Conservation (phyloP, 2,797 vertebrate genomes). For the Ficedula albicollis region DNA sequence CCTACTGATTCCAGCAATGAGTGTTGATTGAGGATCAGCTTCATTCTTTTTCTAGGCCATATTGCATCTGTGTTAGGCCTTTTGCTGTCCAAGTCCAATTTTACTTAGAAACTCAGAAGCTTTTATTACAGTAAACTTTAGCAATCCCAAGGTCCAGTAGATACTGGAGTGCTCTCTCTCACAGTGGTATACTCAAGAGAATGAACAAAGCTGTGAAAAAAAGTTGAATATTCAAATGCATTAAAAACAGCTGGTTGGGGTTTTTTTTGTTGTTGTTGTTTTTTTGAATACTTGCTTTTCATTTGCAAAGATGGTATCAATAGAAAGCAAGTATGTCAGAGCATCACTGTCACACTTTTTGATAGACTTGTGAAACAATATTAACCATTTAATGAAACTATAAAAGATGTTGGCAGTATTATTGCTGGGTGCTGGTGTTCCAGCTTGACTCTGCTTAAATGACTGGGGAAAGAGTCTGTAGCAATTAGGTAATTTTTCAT, state of each 20-base stretch:
- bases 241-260: neutral
- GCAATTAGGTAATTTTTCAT: constrained; percentile 32
- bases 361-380: neutral
- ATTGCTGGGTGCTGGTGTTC: neutral
- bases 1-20: neutral
- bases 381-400: neutral
- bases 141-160: neutral
- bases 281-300: neutral
- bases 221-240: neutral
- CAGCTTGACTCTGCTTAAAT: neutral
- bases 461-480: neutral
- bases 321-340: neutral
- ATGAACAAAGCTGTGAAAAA: neutral
- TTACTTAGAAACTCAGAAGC: neutral
- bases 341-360: neutral
- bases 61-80: neutral
- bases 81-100: neutral
- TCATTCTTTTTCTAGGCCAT: neutral
- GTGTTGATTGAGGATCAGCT: neutral
- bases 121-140: neutral
- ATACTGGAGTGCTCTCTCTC: neutral
- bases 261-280: neutral
- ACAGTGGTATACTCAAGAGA: neutral
- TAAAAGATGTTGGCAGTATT: neutral
- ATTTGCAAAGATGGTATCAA: neutral